Evolutionary conservation across 2,797 vertebrate genomes (phyloP), one percentile per base, ranked within the genome.

Genomic region (Hippopotamyrus pictus): DNA sequence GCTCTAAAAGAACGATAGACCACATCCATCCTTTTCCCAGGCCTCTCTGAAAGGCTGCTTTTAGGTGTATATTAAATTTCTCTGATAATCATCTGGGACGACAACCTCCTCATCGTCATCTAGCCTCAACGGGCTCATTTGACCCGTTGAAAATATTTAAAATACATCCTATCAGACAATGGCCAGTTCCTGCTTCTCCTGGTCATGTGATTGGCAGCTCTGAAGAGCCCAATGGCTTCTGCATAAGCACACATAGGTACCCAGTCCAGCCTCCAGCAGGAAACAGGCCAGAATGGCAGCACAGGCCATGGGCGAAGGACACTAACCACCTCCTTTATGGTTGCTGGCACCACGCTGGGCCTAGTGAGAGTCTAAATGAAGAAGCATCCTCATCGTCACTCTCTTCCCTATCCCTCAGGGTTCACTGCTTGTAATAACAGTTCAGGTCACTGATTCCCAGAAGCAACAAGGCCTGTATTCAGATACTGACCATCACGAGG

Each of bases 341-440:
- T n/a, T n/a, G 69, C 44, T 50, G 79, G 37, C 37, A 41, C 41
- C 57, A 88, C n/a, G 37, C 37, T 25, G 41, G 41, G 14, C 62
- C 48, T 50, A 41, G 48, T 17, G 65, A 62, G 12, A 33, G 69
- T 87, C 46, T 33, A 87, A 89, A 89, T 82, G 51, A 89, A 82
- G 33, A 46, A 76, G 53, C 62, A 41, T 14, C 57, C 33, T 22
- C 65, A 41, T 48, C 44, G 7, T 53, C 51, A 59, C 29, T 51
- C 33, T 25, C 85, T 17, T 44, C 44, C 22, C 22, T 33, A 3
- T 25, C 88, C 14, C 73, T 44, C 2, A 44, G 17, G 17, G 48
- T 54, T 87, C 86, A 62, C 79, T 83, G 44, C 51, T 79, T 82
- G 57, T 69, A 33, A 59, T 50, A 89, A 48, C 85, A 88, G 65